Base-by-base conservation (phyloP, 1,140 invertebrate species). In the Marisa cornuarietis region DNA sequence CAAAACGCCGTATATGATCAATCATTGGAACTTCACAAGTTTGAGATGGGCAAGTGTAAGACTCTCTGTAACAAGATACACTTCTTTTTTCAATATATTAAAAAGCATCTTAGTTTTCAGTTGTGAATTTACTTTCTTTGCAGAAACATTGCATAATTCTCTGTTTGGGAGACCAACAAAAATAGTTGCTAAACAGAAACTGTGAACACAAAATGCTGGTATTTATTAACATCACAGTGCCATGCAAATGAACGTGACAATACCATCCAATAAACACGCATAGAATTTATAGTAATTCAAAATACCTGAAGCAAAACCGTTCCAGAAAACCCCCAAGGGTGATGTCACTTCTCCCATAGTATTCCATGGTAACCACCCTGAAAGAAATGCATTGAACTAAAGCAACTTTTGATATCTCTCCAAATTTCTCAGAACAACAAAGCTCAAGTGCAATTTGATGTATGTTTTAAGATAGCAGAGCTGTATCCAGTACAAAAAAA, bases 261-360 rank as follows among this genome's bases (percentile, higher is more conserved):
- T n/a, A n/a, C n/a, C n/a, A n/a, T n/a, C n/a, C n/a, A n/a, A n/a
- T 26, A 14, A 54, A 31, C 61, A 76, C 54, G 61, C n/a, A 42
- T 8, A 16, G 63, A 42, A 49, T 58, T 58, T 58, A 58, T 58
- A 58, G 54, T 16, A 63, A 76, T 51, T 72, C 16, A 49, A 83
- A 94, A 22, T 93, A 92, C 81, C 95, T 94, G 87, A 98, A 96
- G 90, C 97, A 99, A 88, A 98, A 98, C 72, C 95, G 93, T 89
- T 98, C 96, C 5, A 99, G 91, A 90, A 99, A 99, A 81, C 94
- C 95, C 65, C 98, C 98, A 9, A 99, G 90, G 8, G 97, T 95
- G 80, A 99, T 98, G 89, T 99, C 98, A 87, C 98, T 96, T 24
- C 94, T 92, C 0, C 96, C 96, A 90, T 99, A 99, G 90, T 98